These are phyloP conservation scores for Phallusia fumigata DNA, from an alignment of 23 tunicate species.

Conservation along the genomic window DNA sequence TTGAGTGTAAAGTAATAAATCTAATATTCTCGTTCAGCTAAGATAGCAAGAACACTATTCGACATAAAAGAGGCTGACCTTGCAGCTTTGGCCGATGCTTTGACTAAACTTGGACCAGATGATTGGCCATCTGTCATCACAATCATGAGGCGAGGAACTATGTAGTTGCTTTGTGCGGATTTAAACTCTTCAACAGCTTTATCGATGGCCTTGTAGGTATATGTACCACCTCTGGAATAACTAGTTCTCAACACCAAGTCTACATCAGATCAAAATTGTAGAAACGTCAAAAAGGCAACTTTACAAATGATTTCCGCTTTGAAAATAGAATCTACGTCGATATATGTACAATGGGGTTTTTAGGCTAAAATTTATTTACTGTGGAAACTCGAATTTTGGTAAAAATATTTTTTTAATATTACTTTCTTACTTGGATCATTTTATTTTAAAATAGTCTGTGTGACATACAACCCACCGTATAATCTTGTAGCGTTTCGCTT, in stretches of 20 bases:
- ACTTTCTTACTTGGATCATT: too few species aligned
- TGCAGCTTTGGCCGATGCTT: background rate
- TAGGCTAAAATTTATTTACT: too few species aligned
- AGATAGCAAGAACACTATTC: too few species aligned
- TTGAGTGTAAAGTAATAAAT: too few species aligned
- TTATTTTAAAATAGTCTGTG: too few species aligned
- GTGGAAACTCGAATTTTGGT: too few species aligned
- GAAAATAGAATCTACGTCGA: too few species aligned
- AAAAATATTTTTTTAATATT: too few species aligned
- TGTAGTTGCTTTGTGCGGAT: background rate
- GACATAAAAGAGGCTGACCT: background rate
- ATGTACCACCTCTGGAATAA: background rate
- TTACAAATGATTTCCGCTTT: too few species aligned
- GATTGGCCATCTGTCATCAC: conserved; percentile 1
- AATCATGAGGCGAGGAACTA: background rate
- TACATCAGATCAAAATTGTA: background rate
- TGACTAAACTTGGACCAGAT: background rate
- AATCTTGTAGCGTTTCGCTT: background rate
- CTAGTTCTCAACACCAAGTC: background rate
- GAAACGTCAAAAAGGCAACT: too few species aligned
- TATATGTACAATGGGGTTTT: too few species aligned
- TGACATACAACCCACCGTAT: background rate
- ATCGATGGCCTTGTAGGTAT: background rate
- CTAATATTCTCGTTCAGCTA: too few species aligned
- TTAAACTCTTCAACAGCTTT: background rate